These are phyloP conservation scores for Cephus runcator DNA, from an alignment of 2,888 invertebrate species.

Conservation along the genomic window DNA sequence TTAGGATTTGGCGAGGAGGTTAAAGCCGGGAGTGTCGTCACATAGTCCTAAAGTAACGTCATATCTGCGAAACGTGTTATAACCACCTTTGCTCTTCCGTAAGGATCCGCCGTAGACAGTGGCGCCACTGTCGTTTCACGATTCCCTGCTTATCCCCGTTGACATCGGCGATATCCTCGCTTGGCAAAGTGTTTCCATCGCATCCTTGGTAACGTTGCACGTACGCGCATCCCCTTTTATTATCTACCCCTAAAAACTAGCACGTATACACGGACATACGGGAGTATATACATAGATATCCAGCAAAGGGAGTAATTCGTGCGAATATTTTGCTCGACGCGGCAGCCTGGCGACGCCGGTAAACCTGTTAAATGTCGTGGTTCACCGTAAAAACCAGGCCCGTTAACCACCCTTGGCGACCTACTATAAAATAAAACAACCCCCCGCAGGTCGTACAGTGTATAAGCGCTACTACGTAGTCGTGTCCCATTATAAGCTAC, in stretches of 20 bases:
- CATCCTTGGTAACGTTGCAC: neutral
- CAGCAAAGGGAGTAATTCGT: neutral
- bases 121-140: neutral
- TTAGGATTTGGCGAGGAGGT: constrained; percentile 35
- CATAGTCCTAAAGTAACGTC: neutral
- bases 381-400: constrained; percentile 62
- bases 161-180: neutral
- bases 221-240: neutral
- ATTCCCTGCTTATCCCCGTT: neutral
- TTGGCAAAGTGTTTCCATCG: neutral
- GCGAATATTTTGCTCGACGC: constrained; percentile 8
- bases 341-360: constrained; percentile 44
- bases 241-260: neutral
- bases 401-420: constrained; percentile 35
- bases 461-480: constrained; percentile 10
- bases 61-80: neutral
- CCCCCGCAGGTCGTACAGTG: constrained; percentile 8
- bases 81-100: neutral
- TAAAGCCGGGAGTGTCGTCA: constrained; percentile 1
- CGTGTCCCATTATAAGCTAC: neutral
- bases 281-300: neutral
- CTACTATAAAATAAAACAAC: constrained; percentile 56
- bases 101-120: neutral
- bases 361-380: constrained; percentile 63
- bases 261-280: neutral